These are phyloP conservation scores for Varecia variegata DNA, from an alignment of 2,797 vertebrate genomes.

Conservation along the genomic window DNA sequence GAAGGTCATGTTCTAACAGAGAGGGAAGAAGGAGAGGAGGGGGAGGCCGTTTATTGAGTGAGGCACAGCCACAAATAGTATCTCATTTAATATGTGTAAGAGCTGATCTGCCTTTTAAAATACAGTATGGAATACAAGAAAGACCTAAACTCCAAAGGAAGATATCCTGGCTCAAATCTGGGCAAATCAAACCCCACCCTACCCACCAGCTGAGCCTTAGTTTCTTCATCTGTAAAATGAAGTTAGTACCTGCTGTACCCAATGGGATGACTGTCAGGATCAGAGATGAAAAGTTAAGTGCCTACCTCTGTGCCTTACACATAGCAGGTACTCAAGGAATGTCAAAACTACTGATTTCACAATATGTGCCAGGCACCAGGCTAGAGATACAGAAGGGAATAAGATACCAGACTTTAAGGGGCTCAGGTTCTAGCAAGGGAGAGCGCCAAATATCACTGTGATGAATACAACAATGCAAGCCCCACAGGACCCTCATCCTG, in stretches of 20 bases:
- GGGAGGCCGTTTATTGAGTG: not conserved
- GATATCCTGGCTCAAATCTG: not conserved
- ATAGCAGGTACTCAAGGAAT: not conserved
- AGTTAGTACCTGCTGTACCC: not conserved
- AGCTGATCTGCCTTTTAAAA: not conserved
- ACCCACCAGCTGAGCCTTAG: not conserved
- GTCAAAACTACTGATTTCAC: not conserved
- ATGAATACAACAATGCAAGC: fast-evolving
- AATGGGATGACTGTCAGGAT: fast-evolving
- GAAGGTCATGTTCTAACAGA: constrained; percentile 37
- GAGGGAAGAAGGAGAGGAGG: not conserved
- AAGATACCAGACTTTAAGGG: not conserved
- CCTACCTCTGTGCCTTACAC: not conserved
- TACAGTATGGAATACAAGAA: not conserved
- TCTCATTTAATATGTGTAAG: not conserved
- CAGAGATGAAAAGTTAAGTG: not conserved
- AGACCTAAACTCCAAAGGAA: not conserved
- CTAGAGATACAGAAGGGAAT: not conserved
- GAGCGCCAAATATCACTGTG: not conserved
- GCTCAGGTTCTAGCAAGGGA: not conserved
- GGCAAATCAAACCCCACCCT: not conserved
- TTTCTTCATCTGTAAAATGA: not conserved
- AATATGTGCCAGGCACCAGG: not conserved
- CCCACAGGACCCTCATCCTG: not conserved
- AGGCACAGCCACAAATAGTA: not conserved